These are phyloP conservation scores for Limanda limanda DNA, from an alignment of 2,113 vertebrate species.

Conservation along the genomic window DNA sequence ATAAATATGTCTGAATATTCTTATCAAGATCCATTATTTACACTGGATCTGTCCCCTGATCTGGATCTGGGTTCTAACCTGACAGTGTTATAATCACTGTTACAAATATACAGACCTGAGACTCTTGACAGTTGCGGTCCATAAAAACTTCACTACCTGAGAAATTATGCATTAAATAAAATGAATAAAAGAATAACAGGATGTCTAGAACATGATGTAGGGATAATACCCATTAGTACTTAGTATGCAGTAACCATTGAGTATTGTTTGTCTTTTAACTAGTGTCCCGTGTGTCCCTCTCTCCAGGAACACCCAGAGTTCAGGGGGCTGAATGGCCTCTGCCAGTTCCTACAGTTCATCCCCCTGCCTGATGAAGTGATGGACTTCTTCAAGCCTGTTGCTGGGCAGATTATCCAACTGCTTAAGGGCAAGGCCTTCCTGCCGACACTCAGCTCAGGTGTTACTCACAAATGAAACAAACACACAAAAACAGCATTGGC, in stretches of 20 bases:
- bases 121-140: no score
- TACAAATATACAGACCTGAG: no score
- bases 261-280: background rate
- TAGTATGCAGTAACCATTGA: background rate
- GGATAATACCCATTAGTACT: background rate
- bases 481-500: background rate
- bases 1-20: no score
- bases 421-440: conserved; percentile 83
- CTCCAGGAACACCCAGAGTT: conserved; percentile 82
- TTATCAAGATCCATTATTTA: no score
- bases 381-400: conserved; percentile 86
- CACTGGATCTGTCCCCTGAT: no score
- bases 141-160: no score
- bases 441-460: conserved; percentile 76
- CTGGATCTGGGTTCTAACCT: no score
- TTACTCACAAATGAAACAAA: background rate
- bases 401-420: conserved; percentile 82
- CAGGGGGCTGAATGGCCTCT: conserved; percentile 79
- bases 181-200: no score
- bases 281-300: background rate
- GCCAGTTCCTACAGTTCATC: conserved; percentile 81
- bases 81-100: no score
- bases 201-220: no score
- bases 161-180: no score
- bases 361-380: conserved; percentile 84